phyloP scores from a whole-genome alignment of 1,140 invertebrate genomes.

The Brachionus calyciflorus region DNA sequence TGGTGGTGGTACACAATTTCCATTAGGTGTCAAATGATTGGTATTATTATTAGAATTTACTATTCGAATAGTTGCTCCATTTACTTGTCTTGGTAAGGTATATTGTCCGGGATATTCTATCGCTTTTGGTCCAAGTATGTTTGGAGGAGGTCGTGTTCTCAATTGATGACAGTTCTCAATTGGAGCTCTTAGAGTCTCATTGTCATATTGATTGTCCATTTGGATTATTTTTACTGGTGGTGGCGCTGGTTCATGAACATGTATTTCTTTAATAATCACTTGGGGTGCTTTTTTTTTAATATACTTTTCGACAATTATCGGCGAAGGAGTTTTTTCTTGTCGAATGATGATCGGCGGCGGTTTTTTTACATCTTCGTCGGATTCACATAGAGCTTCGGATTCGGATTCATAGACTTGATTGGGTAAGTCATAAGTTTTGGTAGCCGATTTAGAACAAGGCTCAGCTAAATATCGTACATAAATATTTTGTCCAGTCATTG shows the following conservation, averaged over 20 bases:
- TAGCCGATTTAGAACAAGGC: neutral
- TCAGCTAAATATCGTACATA: constrained; percentile 29
- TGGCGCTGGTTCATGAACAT: constrained; percentile 38
- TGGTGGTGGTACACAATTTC: no score
- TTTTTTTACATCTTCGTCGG: neutral
- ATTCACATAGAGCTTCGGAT: neutral
- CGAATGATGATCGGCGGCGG: neutral
- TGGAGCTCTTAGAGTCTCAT: no score
- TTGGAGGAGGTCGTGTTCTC: neutral
- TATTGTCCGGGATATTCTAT: neutral
- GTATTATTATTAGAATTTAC: neutral
- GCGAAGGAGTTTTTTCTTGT: constrained; percentile 31
- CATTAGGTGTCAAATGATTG: no score
- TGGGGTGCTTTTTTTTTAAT: constrained; percentile 36
- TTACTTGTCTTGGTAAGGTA: neutral
- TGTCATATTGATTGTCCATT: constrained; percentile 15
- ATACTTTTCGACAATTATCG: constrained; percentile 34
- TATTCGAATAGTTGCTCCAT: neutral
- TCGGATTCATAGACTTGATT: neutral
- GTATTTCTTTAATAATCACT: constrained; percentile 41
- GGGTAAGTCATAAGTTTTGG: neutral
- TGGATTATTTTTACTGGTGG: constrained; percentile 44
- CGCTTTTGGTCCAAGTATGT: neutral
- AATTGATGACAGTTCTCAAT: neutral
- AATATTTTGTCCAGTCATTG: constrained; percentile 42